Evolutionary conservation across 2,797 vertebrate species (phyloP).

Genomic region (Dendrocincla tyrannina): DNA sequence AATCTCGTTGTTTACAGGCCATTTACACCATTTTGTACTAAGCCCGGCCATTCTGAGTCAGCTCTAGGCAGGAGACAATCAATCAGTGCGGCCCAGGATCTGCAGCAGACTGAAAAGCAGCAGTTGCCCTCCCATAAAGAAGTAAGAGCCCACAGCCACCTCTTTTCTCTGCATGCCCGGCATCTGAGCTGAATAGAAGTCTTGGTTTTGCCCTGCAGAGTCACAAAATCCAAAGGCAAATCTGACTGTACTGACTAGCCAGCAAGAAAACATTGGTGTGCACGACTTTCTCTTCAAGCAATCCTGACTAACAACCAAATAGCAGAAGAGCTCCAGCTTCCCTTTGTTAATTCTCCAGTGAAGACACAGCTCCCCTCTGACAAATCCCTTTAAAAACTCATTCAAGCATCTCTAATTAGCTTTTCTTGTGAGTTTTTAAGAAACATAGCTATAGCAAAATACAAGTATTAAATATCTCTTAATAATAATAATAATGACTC

Average conservation of each 20-base stretch:
- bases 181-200: not conserved
- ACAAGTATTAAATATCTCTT: not conserved
- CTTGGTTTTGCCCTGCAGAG: not conserved
- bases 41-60: not conserved
- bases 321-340: not conserved
- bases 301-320: not conserved
- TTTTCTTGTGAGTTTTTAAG: not conserved
- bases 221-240: not conserved
- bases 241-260: not conserved
- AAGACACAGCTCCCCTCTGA: not conserved
- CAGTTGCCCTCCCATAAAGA: not conserved
- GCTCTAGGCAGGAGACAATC: not conserved
- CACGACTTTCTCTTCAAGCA: constrained; percentile 14
- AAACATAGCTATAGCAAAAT: not conserved
- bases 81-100: not conserved
- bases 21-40: constrained; percentile 22
- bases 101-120: not conserved
- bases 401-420: not conserved
- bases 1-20: constrained; percentile 13
- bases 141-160: not conserved
- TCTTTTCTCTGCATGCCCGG: not conserved
- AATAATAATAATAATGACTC: not conserved
- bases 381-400: not conserved
- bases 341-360: not conserved
- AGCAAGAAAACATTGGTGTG: not conserved